Evolutionary conservation across 2,797 vertebrate species (phyloP), one percentile per base, ranked within the genome.

Genomic region (Semaprochilodus insignis): DNA sequence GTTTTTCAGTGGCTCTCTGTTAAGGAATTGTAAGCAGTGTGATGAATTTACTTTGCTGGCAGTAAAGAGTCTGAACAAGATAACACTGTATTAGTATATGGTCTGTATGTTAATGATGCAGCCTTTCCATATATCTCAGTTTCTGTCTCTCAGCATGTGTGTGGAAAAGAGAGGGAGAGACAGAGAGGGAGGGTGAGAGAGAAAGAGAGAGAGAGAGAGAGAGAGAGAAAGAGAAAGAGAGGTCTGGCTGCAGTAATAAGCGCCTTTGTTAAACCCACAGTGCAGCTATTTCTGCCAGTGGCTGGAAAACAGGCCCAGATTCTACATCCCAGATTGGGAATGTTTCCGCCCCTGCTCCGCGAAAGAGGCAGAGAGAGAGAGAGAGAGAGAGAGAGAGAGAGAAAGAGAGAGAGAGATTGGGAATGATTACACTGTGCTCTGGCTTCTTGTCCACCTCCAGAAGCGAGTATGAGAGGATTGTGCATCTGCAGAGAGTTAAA

Each of bases 211-310:
- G 78, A 62, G 73, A n/a, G 60, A 27, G 78, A 17, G 76, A 14
- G 76, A 34, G 59, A 14, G 51, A 19, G 63, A 44, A 70, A 65
- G 72, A 17, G 70, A 48, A 75, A 62, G 73, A 51, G 25, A 65
- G 62, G 15, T 65, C 62, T 62, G 65, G 69, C 83, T 75, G 77
- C 55, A 87, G 91, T 94, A 94, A 94, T 94, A 88, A 93, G 75
- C 67, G 90, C 91, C 92, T 94, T 94, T 93, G 93, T 93, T 94
- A 94, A 94, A 95, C 87, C 93, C 93, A 90, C 93, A 93, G 91
- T 86, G 63, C 51, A 84, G 88, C 92, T 95, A 94, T 94, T 94
- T 93, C 92, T 93, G 91, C 89, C 90, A 90, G 80, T 62, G 25
- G 89, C 91, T 89, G 92, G 93, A 88, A 93, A 95, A 94, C 92